phyloP scores from a whole-genome alignment of 2,888 invertebrate genomes.

The Podotricha telesiphe region DNA sequence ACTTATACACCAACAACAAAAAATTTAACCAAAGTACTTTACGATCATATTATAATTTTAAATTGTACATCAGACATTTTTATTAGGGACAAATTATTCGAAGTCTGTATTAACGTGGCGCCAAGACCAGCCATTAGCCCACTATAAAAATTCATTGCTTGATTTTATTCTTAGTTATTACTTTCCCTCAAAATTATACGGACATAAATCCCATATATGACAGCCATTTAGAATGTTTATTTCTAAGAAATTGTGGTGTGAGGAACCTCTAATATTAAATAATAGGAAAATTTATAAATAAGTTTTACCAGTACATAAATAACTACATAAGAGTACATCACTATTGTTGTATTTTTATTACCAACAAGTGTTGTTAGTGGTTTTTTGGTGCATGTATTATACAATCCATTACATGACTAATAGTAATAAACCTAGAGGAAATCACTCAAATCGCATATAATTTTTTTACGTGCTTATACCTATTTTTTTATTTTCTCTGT shows the following conservation, averaged over 20 bases:
- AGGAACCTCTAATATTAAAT: not conserved
- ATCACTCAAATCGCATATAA: too few species aligned
- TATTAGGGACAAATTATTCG: conserved; percentile 19
- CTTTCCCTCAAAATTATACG: conserved; percentile 51
- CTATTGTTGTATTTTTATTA: too few species aligned
- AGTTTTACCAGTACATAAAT: too few species aligned
- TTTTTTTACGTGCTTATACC: too few species aligned
- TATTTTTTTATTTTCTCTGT: too few species aligned
- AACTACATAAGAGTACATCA: too few species aligned
- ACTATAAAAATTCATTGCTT: conserved; percentile 34
- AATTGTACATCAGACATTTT: conserved; percentile 4
- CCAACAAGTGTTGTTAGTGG: too few species aligned
- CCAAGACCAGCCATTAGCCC: conserved; percentile 25
- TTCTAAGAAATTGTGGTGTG: not conserved
- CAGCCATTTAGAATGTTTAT: conserved; percentile 26
- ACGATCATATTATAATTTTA: conserved; percentile 19
- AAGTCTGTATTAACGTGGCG: conserved; percentile 23
- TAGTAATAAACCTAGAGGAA: too few species aligned
- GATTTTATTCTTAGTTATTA: conserved; percentile 28
- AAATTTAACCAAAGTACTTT: conserved; percentile 10
- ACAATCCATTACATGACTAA: too few species aligned
- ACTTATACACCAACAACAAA: too few species aligned
- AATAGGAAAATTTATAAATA: not conserved
- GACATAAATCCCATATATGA: conserved; percentile 48
- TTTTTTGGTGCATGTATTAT: too few species aligned